Evolutionary conservation across 1,140 invertebrate genomes (phyloP), one percentile per base, ranked within the genome.

Genomic region (Macrobrachium nipponense): DNA sequence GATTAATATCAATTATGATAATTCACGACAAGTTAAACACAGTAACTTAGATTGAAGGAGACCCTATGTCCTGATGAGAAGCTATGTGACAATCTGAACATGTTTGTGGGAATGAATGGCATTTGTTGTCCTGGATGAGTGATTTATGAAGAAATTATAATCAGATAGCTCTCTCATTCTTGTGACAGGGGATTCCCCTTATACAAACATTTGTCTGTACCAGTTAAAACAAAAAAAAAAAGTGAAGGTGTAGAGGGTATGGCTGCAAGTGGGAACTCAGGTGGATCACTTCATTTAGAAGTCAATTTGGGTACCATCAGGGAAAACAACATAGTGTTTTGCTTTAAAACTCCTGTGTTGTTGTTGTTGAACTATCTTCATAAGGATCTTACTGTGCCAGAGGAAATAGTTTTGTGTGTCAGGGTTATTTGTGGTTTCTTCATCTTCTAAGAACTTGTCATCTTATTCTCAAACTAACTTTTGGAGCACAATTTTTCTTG

Each of bases 221-320:
- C 27, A 36, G 27, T 36, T 36, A 36, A 36, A n/a, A n/a, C n/a
- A n/a, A n/a, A n/a, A n/a, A n/a, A n/a, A n/a, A 36, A 36, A 36
- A 36, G 27, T 36, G 27, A 36, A 36, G 27, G 27, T 36, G 27
- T 36, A 36, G 60, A 61, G 76, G 77, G 77, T 79, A 79, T 62
- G 77, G 77, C 27, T 20, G 77, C 58, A 79, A 64, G 43, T 79
- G 60, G 76, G 77, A 79, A 79, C 59, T 79, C 77, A 79, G 76
- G 76, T 78, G 76, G 76, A 78, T 20, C 51, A 44, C 12, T 78
- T 27, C n/a, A 18, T 27, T 27, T 23, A 59, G 59, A 60, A 23
- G 76, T 11, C n/a, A 60, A 59, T 78, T 78, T 59, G 36, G 76
- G 76, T 60, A 61, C 59, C 51, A 60, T 59, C 58, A 78, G 76